Evolutionary conservation across 2,113 vertebrate genomes (phyloP), one percentile per base, ranked within the genome.

Genomic region (Aldabrachelys gigantea): DNA sequence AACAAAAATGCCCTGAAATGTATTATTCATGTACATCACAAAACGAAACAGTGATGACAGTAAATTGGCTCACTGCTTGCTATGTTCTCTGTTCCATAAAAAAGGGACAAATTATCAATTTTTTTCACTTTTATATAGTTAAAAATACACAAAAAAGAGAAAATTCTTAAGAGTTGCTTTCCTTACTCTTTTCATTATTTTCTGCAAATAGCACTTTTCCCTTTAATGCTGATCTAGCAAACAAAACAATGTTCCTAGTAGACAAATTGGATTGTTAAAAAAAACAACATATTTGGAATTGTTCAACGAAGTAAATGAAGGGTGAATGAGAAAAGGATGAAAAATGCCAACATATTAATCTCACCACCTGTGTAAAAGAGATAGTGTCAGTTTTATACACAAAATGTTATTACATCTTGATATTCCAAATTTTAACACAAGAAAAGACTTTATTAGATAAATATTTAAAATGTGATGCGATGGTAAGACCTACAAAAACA

Each of bases 201-300:
- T 72, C 25, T 8, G 13, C 31, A 89, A 91, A 38, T 69, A 82
- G 1, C 12, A 50, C 2, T 57, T 27, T 83, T 80, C 69, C 44
- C 44, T 83, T 87, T 24, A 91, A 53, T 7, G 8, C 13, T 27
- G 85, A 95, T 79, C 29, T 79, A 84, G 38, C 2, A 89, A 84
- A 75, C 10, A 0, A 65, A 84, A 79, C 8, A 0, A 65, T 44
- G 81, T 65, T 49, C 47, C 19, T 57, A 22, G 12, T 8, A 79
- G 31, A 75, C 44, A 41, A 16, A 80, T 69, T 29, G 50, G 1
- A 1, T 21, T 87, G 13, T 44, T 62, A 56, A 62, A 62, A 62
- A 35, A 31, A 31, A 29, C 1, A 13, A 62, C 82, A 47, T 0
- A 69, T 41, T 78, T 53, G 13, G 16, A 93, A 79, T 38, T 86